A percentile compares a stretch with the other conserved stretches of the same genome.
Evolutionary conservation across 2,888 invertebrate genomes (phyloP).

Genomic region (Caenorhabditis wallacei): DNA sequence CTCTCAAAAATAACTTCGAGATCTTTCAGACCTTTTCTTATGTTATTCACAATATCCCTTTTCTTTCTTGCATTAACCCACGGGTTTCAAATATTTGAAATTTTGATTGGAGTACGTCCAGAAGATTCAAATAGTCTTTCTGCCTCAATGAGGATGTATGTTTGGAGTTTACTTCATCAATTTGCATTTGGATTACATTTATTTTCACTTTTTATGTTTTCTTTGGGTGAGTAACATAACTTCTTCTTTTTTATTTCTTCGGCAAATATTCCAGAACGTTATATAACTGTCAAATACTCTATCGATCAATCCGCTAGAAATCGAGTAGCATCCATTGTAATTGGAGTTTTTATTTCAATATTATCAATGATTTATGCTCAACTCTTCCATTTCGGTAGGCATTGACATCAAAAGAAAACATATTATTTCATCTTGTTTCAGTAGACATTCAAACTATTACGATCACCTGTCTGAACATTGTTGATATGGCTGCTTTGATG

Average conservation of each 20-base stretch:
- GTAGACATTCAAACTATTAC: conserved; percentile 19
- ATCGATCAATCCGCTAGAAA: conserved; percentile 2
- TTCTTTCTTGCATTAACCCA: conserved; percentile 43
- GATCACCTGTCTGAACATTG: conserved; percentile 42
- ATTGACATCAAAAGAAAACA: not conserved
- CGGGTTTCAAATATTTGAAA: conserved; percentile 36
- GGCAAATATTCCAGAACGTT: conserved; percentile 53
- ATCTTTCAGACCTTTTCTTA: conserved; percentile 34
- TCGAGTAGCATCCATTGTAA: not conserved
- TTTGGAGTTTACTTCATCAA: conserved; percentile 41
- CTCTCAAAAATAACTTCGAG: not conserved
- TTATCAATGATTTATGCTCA: conserved; percentile 31
- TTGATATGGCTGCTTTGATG: conserved; percentile 42
- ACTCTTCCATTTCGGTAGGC: conserved; percentile 28
- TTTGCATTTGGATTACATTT: conserved; percentile 38
- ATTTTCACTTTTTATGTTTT: conserved; percentile 36
- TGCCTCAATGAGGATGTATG: not conserved
- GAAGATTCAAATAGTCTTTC: conserved; percentile 4
- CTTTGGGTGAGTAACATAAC: conserved; percentile 9
- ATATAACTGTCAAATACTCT: conserved; percentile 11
- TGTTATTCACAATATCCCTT: conserved; percentile 36
- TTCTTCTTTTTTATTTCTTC: too few relatives aligned
- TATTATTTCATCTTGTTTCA: conserved; percentile 14
- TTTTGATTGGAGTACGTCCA: conserved; percentile 28
- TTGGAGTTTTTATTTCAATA: conserved; percentile 8